A percentile compares a stretch with the other conserved stretches of the same genome.
These are phyloP conservation scores for Macrosiphum euphorbiae DNA, from an alignment of 2,888 invertebrate genomes.

Conservation along the genomic window DNA sequence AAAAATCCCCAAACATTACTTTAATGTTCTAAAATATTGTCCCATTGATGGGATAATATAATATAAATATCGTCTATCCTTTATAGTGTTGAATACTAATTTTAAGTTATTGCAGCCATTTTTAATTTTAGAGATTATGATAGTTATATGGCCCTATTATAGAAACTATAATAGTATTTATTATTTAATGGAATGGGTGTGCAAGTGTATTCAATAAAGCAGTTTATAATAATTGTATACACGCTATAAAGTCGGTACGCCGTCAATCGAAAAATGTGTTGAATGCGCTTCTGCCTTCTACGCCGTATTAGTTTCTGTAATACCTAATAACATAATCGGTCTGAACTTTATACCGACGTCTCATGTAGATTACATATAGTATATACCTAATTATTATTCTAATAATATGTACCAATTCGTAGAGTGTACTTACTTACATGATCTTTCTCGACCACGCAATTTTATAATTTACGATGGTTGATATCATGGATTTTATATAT, in stretches of 20 bases:
- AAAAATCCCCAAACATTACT: background rate
- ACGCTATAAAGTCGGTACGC: background rate
- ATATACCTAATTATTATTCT: slow-evolving; percentile 5
- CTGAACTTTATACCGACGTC: background rate
- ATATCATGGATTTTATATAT: background rate
- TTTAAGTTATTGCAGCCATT: background rate
- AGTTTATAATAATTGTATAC: background rate
- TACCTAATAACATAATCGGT: background rate
- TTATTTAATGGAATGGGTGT: background rate
- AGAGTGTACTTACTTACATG: slow-evolving; percentile 1
- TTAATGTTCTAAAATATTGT: background rate
- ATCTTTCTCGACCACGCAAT: background rate
- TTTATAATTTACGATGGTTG: background rate
- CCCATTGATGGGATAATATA: background rate
- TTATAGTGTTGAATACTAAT: background rate
- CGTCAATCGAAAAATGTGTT: background rate
- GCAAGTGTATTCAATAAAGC: background rate
- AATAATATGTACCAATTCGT: background rate
- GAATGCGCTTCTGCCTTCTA: background rate
- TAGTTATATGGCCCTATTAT: background rate
- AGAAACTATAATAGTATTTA: too few relatives aligned
- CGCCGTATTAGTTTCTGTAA: background rate
- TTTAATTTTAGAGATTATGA: slow-evolving; percentile 20
- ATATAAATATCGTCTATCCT: background rate
- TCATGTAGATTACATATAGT: background rate